Evolutionary conservation across 2,888 invertebrate species (phyloP), one percentile per base, ranked within the genome.

Genomic region (Calameuta filiformis): DNA sequence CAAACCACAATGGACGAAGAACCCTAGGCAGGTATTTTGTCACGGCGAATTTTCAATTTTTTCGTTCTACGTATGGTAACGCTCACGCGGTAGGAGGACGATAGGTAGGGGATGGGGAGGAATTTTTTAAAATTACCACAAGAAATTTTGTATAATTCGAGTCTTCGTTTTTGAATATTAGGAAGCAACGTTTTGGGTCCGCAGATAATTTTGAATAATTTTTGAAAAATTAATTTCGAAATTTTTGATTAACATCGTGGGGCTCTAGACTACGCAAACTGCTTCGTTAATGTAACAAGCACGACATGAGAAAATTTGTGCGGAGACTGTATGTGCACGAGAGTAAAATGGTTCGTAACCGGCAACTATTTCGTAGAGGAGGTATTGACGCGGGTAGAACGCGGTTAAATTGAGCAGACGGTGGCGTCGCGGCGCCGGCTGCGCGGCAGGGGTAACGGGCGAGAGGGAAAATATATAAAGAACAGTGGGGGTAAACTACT

Each of bases 401-500:
- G 78, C 75, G 79, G 80, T 74, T 71, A 75, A 81, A 81, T 80
- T 68, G 76, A 75, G 37, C 71, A 73, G 76, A 35, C 69, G 40
- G 78, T 74, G 78, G 80, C 80, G 80, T 76, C 73, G 40, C 33
- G 69, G 73, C 77, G 73, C 73, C 73, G 83, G 82, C 80, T 84
- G 81, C 82, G 85, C 85, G 80, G 82, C 79, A 73, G 78, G 73
- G 76, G 56, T 12, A 77, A 81, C 80, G 81, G 40, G 83, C 81
- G 83, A 79, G 85, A 83, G 86, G 81, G 86, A 86, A 86, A 86
- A 86, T 86, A 83, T 85, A 85, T 82, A 85, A 83, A 86, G 83
- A 84, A 79, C 74, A 68, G 83, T 76, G 84, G 83, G 86, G 85
- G 84, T 78, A 84, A 88, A 89, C 90, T 88, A 90, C 90, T 90